These are phyloP conservation scores for Plemyria rubiginata DNA, from an alignment of 2,888 invertebrate species.

Conservation along the genomic window DNA sequence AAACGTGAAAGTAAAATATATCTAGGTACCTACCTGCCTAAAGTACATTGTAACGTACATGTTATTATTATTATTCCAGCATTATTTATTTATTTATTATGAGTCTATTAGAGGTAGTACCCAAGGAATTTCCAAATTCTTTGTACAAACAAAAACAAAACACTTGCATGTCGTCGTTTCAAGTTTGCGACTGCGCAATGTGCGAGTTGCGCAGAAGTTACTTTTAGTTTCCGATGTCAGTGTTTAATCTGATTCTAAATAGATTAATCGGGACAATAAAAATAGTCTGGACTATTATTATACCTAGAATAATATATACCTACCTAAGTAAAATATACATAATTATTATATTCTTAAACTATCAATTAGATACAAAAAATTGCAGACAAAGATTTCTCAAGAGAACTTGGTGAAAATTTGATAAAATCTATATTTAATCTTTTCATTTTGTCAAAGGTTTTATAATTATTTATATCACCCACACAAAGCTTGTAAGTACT, in stretches of 20 bases:
- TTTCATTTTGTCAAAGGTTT: constrained; percentile 18
- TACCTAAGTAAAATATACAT: neutral
- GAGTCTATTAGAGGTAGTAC: too few species aligned
- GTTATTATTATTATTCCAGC: too few species aligned
- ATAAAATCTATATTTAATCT: neutral
- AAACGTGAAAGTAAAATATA: too few species aligned
- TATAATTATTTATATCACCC: constrained; percentile 7
- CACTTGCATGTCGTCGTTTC: neutral
- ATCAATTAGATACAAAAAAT: neutral
- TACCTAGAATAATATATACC: neutral
- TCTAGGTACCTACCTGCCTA: too few species aligned
- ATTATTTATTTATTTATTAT: too few species aligned
- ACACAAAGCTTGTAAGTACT: neutral
- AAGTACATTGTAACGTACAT: too few species aligned
- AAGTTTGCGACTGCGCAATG: constrained; percentile 23
- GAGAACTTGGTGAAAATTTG: neutral
- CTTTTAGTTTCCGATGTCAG: neutral
- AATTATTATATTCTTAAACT: neutral
- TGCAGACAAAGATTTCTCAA: neutral
- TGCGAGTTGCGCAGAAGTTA: constrained; percentile 25
- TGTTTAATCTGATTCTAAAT: constrained; percentile 9
- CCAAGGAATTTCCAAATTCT: too few species aligned
- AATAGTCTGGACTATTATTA: constrained; percentile 11
- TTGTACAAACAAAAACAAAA: neutral
- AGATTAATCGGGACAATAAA: constrained; percentile 21